These are phyloP conservation scores for Rhinella marina DNA, from an alignment of 2,797 vertebrate species.

Conservation along the genomic window DNA sequence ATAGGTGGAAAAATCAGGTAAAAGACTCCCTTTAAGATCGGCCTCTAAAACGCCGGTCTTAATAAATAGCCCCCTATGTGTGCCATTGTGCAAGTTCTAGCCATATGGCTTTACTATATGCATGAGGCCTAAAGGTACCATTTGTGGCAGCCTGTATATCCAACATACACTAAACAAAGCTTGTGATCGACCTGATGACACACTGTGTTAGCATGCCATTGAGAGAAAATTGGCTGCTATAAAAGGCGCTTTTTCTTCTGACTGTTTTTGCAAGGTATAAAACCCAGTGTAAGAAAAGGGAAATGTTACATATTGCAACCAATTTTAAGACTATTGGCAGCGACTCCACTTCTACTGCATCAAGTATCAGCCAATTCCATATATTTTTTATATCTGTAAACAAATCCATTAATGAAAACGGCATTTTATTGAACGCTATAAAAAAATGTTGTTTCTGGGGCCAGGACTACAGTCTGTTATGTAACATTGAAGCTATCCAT, in stretches of 20 bases:
- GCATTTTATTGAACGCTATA: not conserved
- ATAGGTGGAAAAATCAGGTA: no score
- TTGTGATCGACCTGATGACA: not conserved
- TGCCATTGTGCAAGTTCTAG: not conserved
- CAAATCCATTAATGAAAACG: not conserved
- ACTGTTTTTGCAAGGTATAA: not conserved
- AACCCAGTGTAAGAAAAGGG: not conserved
- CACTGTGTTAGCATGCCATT: not conserved
- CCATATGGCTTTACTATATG: not conserved
- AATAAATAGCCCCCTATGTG: not conserved
- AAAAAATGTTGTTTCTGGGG: not conserved
- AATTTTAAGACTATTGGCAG: not conserved
- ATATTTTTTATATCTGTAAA: not conserved
- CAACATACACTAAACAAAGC: not conserved
- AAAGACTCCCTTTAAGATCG: no score
- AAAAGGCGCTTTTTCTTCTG: not conserved
- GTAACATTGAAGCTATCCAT: constrained; percentile 2
- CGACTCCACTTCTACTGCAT: not conserved
- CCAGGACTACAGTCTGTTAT: not conserved
- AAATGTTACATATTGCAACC: no score
- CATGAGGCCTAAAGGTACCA: not conserved
- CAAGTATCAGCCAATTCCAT: not conserved
- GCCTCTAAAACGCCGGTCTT: no score
- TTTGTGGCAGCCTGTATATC: not conserved
- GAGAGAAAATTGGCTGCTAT: not conserved